Evolutionary conservation across 2,888 invertebrate species (phyloP), one percentile per base, ranked within the genome.

Genomic region (Holacanthella duospinosa): DNA sequence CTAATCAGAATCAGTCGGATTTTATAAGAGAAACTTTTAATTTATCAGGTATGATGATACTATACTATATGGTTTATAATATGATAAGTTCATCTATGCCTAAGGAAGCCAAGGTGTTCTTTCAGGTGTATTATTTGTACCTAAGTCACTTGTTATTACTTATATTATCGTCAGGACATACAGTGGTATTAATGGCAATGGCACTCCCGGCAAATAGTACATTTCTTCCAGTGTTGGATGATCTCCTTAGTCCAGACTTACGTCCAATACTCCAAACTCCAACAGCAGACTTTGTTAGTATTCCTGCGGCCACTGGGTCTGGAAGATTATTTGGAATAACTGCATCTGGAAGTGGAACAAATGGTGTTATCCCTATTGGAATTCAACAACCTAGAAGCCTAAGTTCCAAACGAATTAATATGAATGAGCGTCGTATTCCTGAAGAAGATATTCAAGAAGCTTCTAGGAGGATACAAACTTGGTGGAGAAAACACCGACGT

Each of bases 141-240:
- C n/a, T n/a, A n/a, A n/a, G n/a, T n/a, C n/a, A n/a, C n/a, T n/a
- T n/a, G n/a, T n/a, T n/a, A n/a, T n/a, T n/a, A n/a, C n/a, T n/a
- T n/a, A n/a, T n/a, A n/a, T n/a, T n/a, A n/a, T n/a, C n/a, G n/a
- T n/a, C n/a, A n/a, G n/a, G n/a, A n/a, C n/a, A n/a, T n/a, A n/a
- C n/a, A n/a, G n/a, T n/a, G n/a, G n/a, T n/a, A n/a, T n/a, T n/a
- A n/a, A n/a, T n/a, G n/a, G n/a, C 21, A 26, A 65, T 65, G 65
- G 64, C 66, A 36, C 63, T 71, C 28, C 68, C 66, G 29, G 68
- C 70, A 19, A 71, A 69, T 29, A 69, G 67, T 60, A 70, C 69
- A 24, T 71, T 71, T 62, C 63, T 71, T n/a, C 71, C 71, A 19
- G 64, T 71, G 16, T 61, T 71, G 29, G 71, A 71, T 43, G 71